Evolutionary conservation across 2,797 vertebrate species (phyloP), one percentile per base, ranked within the genome.

Genomic region (Pelobates cultripes): DNA sequence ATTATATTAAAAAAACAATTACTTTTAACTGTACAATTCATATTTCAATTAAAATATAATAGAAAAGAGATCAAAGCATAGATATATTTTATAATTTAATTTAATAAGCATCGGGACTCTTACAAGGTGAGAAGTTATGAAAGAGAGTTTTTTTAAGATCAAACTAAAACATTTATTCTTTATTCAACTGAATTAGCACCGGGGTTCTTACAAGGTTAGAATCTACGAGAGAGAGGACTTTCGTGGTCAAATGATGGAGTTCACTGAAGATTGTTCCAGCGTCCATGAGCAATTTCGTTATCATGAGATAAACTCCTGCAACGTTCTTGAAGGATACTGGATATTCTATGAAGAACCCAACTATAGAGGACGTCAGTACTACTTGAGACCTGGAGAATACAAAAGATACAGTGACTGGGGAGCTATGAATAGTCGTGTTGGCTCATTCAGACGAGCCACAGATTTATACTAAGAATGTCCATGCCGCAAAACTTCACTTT

Each of bases 381-480:
- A 73, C 44, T 71, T 83, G 72, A 74, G 41, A 53, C 55, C 53
- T 3, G 83, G 83, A 14, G 74, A 84, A 63, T 85, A 85, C 55
- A 73, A 43, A 45, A 64, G 75, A 77, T 77, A 14, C 75, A 74
- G 4, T 0, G 83, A 81, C 3, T 85, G 83, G 83, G 83, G 83
- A 0, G 68, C 82, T 0, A 70, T 43, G 9, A 47, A 42, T 10
- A 44, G 55, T 0, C 60, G 41, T 5, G 44, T 84, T 15, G 82
- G 82, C 41, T 84, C 82, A 14, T 75, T 84, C n/a, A 75, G 73
- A 69, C 60, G 77, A 70, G 82, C 73, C 17, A 8, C 15, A 10
- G 72, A 79, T 71, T 71, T 78, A 70, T 70, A 57, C 67, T 77
- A n/a, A 77, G 13, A 53, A 77, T 17, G 75, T 43, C 53, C 42